Base-by-base conservation (phyloP, 2,888 invertebrate genomes). In the Nomada ruficornis region DNA sequence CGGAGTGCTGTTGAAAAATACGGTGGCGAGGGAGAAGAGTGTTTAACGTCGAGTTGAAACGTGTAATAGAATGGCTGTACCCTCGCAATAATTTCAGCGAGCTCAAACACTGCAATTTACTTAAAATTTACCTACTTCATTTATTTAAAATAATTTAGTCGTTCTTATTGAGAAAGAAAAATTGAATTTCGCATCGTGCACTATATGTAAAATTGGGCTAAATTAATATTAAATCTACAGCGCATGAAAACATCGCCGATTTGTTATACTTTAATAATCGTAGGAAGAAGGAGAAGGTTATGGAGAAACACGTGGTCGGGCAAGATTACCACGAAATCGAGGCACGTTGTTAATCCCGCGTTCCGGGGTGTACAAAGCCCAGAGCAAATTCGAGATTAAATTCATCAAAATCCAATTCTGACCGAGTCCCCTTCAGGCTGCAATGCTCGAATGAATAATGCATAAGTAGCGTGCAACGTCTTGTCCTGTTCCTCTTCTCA, bases 371-470 rank as follows among this genome's bases (percentile, higher is more conserved):
- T 83, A 75, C 72, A 70, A 71, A 87, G 91, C 92, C 91, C 82
- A 88, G 85, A 90, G 92, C 91, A 89, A 89, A 91, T 86, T 92
- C 91, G 87, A 93, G 93, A 94, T 94, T 93, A 93, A 94, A 94
- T 93, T 93, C 93, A 93, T 93, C 93, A 93, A 91, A 93, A 93
- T 93, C 92, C 93, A 93, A 93, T 93, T 90, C 91, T 86, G 88
- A 78, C 86, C 84, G 88, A 87, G 89, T 87, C 84, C 85, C 90
- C 91, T 90, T 84, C 86, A 85, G 92, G 90, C 89, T 88, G 88
- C 83, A 84, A 89, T 83, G 85, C 88, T 20, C 50, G 88, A 86
- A 92, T 92, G 92, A 93, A 93, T 93, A 92, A 93, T 93, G 90
- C 90, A 92, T 92, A 88, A 87, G 86, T 86, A 84, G 89, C 86